Conservation (phyloP, 2,888 invertebrate genomes). For the Ashinkailepas kermadecensis region DNA sequence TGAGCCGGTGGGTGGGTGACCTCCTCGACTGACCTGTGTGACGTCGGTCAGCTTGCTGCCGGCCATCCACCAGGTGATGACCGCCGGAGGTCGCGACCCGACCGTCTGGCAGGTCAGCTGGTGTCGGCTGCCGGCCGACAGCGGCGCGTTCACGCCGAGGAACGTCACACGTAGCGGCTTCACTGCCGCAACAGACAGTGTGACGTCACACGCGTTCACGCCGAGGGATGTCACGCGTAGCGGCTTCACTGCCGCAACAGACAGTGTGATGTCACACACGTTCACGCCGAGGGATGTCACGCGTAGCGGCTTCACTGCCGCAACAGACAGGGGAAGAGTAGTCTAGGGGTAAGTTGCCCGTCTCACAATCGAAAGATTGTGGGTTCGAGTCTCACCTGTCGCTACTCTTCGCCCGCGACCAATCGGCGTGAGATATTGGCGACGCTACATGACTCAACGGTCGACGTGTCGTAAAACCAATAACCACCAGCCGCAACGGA, state of each 20-base stretch:
- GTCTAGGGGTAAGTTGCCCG: no score
- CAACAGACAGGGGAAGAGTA: no score
- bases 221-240: conserved; percentile 26
- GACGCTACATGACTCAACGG: no score
- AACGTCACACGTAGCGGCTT: conserved; percentile 26
- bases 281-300: conserved; percentile 27
- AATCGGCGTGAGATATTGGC: no score
- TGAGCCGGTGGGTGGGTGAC: no score
- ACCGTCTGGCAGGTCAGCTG: conserved; percentile 29
- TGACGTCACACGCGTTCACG: conserved; percentile 18
- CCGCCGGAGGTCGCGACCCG: conserved; percentile 30
- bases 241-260: conserved; percentile 26
- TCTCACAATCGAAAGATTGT: no score
- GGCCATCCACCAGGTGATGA: conserved; percentile 30
- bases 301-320: conserved; percentile 26
- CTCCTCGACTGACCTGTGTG: neutral
- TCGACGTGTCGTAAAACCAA: no score
- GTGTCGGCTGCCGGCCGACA: conserved; percentile 29
- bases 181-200: conserved; percentile 10
- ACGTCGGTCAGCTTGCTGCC: conserved; percentile 24
- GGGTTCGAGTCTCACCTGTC: no score
- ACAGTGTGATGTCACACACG: no score
- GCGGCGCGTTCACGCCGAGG: conserved; percentile 29
- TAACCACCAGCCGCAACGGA: no score
- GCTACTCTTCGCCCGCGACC: no score